phyloP scores from a whole-genome alignment of 2,888 invertebrate species.

The Aphidoletes aphidimyza region DNA sequence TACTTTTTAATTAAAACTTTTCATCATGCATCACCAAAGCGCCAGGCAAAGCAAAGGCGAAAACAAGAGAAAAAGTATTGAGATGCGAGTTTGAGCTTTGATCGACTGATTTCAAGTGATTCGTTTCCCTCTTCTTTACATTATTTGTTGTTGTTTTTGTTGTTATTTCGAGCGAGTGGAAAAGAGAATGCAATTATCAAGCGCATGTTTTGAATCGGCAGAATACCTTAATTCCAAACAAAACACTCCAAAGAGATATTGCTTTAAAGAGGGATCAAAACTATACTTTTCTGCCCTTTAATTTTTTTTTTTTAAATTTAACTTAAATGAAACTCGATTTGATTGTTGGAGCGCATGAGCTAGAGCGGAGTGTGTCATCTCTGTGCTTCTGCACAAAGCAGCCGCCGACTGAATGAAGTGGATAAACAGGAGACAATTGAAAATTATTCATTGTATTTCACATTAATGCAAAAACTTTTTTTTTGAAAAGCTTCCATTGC shows the following conservation, averaged over 20 bases:
- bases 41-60: too few species aligned
- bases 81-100: too few species aligned
- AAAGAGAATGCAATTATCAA: not conserved
- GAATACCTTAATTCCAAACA: conserved; percentile 2
- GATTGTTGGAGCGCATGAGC: too few species aligned
- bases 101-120: conserved; percentile 6
- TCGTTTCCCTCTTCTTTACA: too few species aligned
- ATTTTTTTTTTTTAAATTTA: not conserved
- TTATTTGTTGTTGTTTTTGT: too few species aligned
- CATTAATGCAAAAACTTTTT: conserved; percentile 32
- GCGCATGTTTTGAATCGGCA: not conserved
- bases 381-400: not conserved
- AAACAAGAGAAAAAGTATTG: too few species aligned
- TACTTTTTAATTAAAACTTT: conserved; percentile 20
- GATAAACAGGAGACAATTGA: not conserved
- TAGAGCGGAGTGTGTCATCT: too few species aligned
- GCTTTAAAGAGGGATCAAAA: not conserved
- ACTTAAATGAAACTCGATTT: not conserved
- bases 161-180: not conserved
- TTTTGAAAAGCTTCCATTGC: not conserved
- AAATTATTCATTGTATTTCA: conserved; percentile 26
- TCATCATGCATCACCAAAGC: conserved; percentile 13
- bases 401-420: not conserved
- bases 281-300: not conserved
- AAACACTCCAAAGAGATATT: not conserved